Percentiles rank a stretch among this genome's conserved stretches.
Evolutionary conservation across 2,797 vertebrate species (phyloP).

Genomic region (Tadarida brasiliensis): DNA sequence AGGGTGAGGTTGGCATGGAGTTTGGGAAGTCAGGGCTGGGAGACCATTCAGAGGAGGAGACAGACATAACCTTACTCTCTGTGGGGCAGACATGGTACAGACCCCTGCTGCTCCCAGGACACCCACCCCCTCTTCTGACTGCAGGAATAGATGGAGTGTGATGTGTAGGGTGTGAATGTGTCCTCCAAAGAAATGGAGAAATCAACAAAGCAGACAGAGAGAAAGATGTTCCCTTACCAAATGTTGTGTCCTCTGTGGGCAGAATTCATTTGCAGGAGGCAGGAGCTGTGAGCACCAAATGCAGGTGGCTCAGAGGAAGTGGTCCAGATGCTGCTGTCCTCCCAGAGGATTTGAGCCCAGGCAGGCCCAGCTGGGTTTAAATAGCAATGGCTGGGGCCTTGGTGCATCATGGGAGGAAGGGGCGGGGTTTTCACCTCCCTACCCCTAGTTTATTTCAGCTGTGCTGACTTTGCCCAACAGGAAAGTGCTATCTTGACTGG

Average conservation of each 20-base stretch:
- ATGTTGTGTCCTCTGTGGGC: neutral
- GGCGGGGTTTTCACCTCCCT: too few relatives aligned
- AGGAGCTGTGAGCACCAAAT: neutral
- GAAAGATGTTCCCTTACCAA: neutral
- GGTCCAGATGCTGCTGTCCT: accelerated
- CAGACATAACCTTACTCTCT: neutral
- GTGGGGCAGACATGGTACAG: neutral
- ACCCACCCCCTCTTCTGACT: neutral
- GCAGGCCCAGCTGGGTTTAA: neutral
- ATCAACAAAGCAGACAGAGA: neutral
- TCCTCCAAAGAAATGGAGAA: neutral
- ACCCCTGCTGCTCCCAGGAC: neutral
- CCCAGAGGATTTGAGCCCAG: neutral
- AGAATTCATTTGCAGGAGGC: neutral
- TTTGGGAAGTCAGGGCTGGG: neutral
- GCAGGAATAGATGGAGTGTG: neutral
- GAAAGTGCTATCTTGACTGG: too few relatives aligned
- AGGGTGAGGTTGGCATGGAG: neutral
- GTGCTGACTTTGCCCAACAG: too few relatives aligned
- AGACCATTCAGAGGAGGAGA: neutral
- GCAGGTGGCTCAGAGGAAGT: accelerated
- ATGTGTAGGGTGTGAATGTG: too few relatives aligned
- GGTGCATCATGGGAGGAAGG: neutral
- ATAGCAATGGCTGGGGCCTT: neutral
- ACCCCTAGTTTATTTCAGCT: too few relatives aligned